These are phyloP conservation scores for Diloba caeruleocephala DNA, from an alignment of 2,888 invertebrate species.

Conservation along the genomic window DNA sequence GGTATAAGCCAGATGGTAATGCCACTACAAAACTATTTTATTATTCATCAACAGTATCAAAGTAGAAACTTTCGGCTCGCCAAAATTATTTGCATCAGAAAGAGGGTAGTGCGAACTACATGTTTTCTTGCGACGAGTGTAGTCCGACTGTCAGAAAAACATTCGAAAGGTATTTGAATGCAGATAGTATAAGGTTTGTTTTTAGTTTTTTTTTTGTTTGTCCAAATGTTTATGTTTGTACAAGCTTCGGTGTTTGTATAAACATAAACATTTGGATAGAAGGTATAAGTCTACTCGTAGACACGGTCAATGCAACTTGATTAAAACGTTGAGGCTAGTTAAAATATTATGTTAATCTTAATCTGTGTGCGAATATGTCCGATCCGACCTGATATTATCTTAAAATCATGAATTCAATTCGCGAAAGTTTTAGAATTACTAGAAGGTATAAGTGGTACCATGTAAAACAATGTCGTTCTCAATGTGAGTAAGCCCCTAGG, in stretches of 20 bases:
- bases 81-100: constrained; percentile 81
- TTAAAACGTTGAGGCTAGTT: too few species aligned
- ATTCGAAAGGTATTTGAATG: constrained; percentile 70
- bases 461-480: too few species aligned
- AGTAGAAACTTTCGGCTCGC: constrained; percentile 67
- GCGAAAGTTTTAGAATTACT: too few species aligned
- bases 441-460: too few species aligned
- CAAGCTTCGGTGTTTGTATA: constrained; percentile 30
- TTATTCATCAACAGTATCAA: constrained; percentile 72
- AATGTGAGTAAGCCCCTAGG: too few species aligned
- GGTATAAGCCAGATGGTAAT: constrained; percentile 53
- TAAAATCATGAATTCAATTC: too few species aligned
- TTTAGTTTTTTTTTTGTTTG: too few species aligned
- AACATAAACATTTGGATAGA: constrained; percentile 24
- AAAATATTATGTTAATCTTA: too few species aligned
- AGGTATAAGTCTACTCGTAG: too few species aligned
- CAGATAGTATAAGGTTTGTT: constrained; percentile 63
- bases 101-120: constrained; percentile 70
- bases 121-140: constrained; percentile 58
- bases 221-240: constrained; percentile 44
- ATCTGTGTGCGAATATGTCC: too few species aligned
- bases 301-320: too few species aligned
- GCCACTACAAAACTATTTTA: constrained; percentile 66
- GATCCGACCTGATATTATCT: too few species aligned
- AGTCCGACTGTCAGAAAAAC: constrained; percentile 61